Evolutionary conservation across 2,888 invertebrate species (phyloP).

Genomic region (Mamestra brassicae): DNA sequence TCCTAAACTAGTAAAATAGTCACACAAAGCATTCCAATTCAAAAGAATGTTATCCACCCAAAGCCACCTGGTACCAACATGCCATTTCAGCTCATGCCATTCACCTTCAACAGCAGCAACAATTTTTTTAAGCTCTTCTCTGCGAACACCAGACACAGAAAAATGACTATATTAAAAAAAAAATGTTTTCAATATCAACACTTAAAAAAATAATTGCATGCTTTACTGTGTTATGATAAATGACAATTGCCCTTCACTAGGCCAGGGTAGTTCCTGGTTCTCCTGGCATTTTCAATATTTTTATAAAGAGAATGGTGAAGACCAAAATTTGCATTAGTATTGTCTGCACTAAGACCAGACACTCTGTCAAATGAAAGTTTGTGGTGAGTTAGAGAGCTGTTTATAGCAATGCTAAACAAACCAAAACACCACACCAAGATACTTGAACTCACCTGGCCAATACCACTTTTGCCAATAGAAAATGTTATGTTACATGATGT

Average conservation of each 20-base stretch:
- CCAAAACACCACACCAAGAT: no score
- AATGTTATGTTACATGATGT: no score
- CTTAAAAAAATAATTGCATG: conserved; percentile 1
- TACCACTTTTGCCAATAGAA: no score
- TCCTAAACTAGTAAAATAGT: background rate
- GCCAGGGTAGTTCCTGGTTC: no score
- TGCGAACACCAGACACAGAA: background rate
- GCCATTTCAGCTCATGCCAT: background rate
- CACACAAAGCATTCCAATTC: background rate
- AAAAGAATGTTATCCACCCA: no score
- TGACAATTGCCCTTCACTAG: no score
- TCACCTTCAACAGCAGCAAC: conserved; percentile 3
- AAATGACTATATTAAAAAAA: background rate
- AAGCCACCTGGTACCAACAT: background rate
- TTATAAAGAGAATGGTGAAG: background rate
- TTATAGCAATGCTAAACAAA: no score
- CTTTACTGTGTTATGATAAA: background rate
- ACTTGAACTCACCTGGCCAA: no score
- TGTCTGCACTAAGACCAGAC: background rate
- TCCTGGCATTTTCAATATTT: no score
- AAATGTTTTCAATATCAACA: background rate
- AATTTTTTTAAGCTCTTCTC: background rate
- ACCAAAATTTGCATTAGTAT: background rate
- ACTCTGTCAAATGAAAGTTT: no score
- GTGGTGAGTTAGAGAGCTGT: no score